Conservation (phyloP, 1,140 invertebrate genomes). For the Caerostris darwini region DNA sequence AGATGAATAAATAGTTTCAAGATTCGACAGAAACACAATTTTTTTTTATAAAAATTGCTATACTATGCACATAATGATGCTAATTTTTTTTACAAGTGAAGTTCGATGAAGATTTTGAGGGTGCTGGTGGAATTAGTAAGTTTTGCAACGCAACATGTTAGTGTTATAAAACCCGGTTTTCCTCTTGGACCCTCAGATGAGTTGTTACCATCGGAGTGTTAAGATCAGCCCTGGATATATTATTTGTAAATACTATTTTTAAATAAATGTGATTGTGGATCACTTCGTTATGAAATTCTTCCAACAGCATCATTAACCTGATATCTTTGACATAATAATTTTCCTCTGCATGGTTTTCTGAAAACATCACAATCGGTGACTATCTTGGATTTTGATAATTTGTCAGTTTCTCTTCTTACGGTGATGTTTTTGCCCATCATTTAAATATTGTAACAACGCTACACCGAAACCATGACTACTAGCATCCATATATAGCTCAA, state of each 20-base stretch:
- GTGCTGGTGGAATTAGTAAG: no score
- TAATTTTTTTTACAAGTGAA: no score
- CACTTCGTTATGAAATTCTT: constrained; percentile 62
- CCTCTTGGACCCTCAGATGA: no score
- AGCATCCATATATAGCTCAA: constrained; percentile 79
- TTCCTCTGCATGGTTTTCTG: constrained; percentile 39
- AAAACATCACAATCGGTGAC: constrained; percentile 63
- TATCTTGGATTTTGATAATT: constrained; percentile 58
- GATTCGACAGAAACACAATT: no score
- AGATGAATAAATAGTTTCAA: no score
- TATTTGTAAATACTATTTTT: neutral
- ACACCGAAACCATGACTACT: constrained; percentile 82
- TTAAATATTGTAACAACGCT: constrained; percentile 82
- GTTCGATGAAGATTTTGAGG: no score
- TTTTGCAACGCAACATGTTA: no score
- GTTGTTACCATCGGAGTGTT: no score
- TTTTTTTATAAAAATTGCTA: no score
- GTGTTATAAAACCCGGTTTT: no score
- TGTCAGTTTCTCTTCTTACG: constrained; percentile 7
- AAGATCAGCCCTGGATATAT: neutral
- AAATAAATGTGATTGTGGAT: constrained; percentile 11
- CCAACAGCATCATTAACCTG: constrained; percentile 21
- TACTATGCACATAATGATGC: no score
- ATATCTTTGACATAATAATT: neutral
- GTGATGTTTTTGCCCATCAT: constrained; percentile 76